Evolutionary conservation across 2,113 vertebrate species (phyloP).

Genomic region (Lagopus muta): DNA sequence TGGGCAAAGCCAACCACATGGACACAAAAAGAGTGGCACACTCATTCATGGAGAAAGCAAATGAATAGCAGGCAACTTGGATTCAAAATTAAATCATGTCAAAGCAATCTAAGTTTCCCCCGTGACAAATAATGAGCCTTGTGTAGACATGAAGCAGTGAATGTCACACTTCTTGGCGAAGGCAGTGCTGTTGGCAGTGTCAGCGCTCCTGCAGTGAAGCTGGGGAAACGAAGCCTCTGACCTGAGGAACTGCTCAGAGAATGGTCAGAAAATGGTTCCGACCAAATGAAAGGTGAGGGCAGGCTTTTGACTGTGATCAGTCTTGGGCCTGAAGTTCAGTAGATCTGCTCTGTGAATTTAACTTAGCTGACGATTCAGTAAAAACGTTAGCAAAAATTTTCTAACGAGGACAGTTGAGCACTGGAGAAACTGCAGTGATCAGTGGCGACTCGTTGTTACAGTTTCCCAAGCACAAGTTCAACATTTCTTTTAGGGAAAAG

Average conservation of each 20-base stretch:
- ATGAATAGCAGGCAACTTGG: neutral
- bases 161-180: accelerated
- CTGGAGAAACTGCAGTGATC: neutral
- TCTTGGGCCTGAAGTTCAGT: neutral
- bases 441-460: neutral
- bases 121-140: neutral
- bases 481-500: neutral
- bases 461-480: neutral
- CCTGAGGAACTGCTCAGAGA: neutral
- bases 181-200: neutral
- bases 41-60: neutral
- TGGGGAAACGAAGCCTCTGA: neutral
- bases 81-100: neutral
- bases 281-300: neutral
- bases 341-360: neutral
- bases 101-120: neutral
- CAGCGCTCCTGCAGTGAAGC: neutral
- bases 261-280: accelerated
- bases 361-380: neutral
- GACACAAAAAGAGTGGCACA: accelerated
- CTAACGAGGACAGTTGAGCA: neutral
- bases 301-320: neutral
- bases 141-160: neutral
- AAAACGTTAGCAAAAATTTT: neutral
- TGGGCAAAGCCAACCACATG: accelerated